Evolutionary conservation across 2,888 invertebrate species (phyloP).

Genomic region (Mantis religiosa): DNA sequence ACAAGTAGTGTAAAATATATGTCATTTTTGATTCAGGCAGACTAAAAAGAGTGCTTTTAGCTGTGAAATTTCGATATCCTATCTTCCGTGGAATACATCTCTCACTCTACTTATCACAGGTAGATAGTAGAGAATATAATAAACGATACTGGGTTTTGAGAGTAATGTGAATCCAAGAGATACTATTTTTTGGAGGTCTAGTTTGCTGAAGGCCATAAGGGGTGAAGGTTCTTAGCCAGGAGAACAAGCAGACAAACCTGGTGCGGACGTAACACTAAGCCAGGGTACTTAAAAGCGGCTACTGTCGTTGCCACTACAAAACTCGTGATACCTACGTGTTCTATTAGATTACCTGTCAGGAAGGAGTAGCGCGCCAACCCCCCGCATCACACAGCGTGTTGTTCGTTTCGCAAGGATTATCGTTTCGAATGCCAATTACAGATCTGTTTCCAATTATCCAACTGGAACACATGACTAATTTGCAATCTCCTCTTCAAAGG

Average conservation of each 20-base stretch:
- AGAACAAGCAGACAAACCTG: not conserved
- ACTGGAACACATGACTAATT: slow-evolving; percentile 16
- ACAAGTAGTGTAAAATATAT: no score
- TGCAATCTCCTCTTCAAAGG: slow-evolving; percentile 16
- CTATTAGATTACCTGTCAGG: slow-evolving; percentile 11
- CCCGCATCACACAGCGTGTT: not conserved
- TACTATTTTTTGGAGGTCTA: no score
- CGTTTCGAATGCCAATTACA: slow-evolving; percentile 17
- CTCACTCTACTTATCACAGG: no score
- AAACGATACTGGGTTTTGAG: no score
- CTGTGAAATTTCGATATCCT: no score
- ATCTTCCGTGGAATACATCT: no score
- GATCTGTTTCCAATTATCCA: slow-evolving; percentile 17
- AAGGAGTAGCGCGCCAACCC: not conserved
- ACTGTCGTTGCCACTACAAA: not conserved
- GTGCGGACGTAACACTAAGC: not conserved
- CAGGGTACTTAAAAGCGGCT: not conserved
- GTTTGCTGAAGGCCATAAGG: no score
- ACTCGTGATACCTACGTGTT: not conserved
- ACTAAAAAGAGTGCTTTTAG: no score
- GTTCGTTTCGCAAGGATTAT: not conserved
- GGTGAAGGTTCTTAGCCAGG: no score
- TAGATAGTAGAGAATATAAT: no score
- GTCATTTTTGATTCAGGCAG: no score
- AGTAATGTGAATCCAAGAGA: no score